Base-by-base conservation (phyloP, 2,113 vertebrate species). In the Cinclus cinclus region DNA sequence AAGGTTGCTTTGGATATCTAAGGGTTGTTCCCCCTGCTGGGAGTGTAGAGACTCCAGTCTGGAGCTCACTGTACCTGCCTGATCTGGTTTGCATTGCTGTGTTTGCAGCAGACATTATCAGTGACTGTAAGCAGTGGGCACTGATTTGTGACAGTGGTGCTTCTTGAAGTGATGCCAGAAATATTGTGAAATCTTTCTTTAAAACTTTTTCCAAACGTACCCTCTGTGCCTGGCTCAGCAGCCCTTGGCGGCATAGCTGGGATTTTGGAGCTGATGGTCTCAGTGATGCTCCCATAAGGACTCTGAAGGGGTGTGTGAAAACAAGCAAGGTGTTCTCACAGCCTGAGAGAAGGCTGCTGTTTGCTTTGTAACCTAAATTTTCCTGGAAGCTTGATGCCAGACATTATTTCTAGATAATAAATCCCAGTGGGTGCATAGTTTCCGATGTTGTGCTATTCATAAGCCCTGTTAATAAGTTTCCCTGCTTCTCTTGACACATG, bases 371-470 rank as follows among this genome's bases (percentile, higher is more conserved):
- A 83, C 50, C 60, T 92, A 75, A 19, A 37, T 93, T 96, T 94
- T 96, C 68, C 73, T 87, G 86, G 82, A 74, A 93, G 52, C 76
- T 65, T 60, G 60, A 75, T 94, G 83, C 60, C 60, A 92, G 71
- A 63, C 64, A 12, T 86, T 86, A 85, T 93, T 94, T 96, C 75
- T 90, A 88, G 93, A 68, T 88, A 90, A 89, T 80, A 92, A 95
- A 94, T 94, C 85, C 77, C 52, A 31, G 64, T 49, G 88, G 47
- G 44, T 89, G 47, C 83, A 71, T 87, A 78, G 56, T 93, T 94
- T 93, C 63, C 0, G 0, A 83, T 79, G 77, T 67, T 19, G 15
- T 46, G 58, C 77, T 85, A 23, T 85, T 82, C 68, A 7, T 79
- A 87, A 92, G 41, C 25, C n/a, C 31, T 44, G 46, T 80, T 92